Conservation (phyloP, 2,113 vertebrate genomes). For the Corapipo altera region DNA sequence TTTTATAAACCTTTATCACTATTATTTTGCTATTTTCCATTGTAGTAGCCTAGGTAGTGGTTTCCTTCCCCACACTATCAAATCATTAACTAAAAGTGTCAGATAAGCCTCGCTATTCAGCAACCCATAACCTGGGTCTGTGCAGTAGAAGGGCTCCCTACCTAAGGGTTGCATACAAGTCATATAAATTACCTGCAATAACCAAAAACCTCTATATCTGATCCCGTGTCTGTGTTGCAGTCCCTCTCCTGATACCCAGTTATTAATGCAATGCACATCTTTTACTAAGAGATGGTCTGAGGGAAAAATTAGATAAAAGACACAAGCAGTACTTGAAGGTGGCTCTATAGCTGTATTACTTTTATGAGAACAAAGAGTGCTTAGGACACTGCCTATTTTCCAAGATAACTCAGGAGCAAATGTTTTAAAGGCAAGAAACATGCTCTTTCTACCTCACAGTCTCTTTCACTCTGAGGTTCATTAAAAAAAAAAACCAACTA, state of each 20-base stretch:
- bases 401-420: background rate
- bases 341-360: background rate
- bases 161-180: background rate
- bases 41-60: background rate
- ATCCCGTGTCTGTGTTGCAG: background rate
- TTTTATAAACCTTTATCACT: slow-evolving; percentile 20
- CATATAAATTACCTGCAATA: background rate
- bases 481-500: background rate
- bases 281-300: background rate
- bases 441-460: background rate
- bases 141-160: background rate
- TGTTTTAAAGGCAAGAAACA: slow-evolving; percentile 17
- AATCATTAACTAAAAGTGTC: slow-evolving; percentile 12
- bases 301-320: background rate
- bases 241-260: background rate
- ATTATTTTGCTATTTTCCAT: slow-evolving; percentile 18
- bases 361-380: background rate
- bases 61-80: background rate
- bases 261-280: background rate
- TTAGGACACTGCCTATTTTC: background rate
- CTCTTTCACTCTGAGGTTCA: background rate
- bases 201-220: background rate
- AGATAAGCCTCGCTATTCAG: background rate
- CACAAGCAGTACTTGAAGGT: background rate
- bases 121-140: background rate